Evolutionary conservation across 2,888 invertebrate genomes (phyloP), one percentile per base, ranked within the genome.

Genomic region (Clostera curtula): DNA sequence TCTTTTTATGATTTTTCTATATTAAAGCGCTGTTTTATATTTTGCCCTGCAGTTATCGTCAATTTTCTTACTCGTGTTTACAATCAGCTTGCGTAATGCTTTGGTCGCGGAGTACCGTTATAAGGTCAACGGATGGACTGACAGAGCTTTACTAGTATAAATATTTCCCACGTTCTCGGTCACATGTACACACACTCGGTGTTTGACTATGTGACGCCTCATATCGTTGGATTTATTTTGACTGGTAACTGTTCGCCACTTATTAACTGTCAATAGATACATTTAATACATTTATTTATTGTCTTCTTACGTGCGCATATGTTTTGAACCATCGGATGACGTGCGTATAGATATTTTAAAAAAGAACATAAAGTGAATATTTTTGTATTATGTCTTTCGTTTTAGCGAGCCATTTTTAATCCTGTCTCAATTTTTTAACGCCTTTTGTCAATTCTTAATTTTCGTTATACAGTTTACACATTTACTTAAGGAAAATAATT

Each of bases 151-250:
- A n/a, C n/a, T n/a, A n/a, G n/a, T 59, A 61, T 50, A 57, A 56
- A 57, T 53, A 49, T 63, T 75, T 76, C 77, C 71, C 77, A 77
- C 76, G 76, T 65, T 59, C 50, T 48, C 59, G 51, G 55, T 44
- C 52, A 50, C 48, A 56, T 48, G 37, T 47, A 51, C 43, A 45
- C n/a, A n/a, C 48, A 55, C 40, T 48, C 37, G 37, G 41, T 42
- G 35, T 53, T n/a, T 53, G 45, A 44, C 36, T 48, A 37, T 54
- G 38, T 45, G 49, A 43, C 47, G 43, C 41, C 30, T 36, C 34
- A 49, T 51, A 56, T 53, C 45, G 39, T 56, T 47, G 49, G 47
- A 60, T 61, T 61, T 65, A 55, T 58, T 53, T 48, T 56, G 45
- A 49, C 37, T 43, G 18, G 41, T 43, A 56, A 60, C 52, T 48